Evolutionary conservation across 2,113 vertebrate genomes (phyloP).

Genomic region (Platysternon megacephalum): DNA sequence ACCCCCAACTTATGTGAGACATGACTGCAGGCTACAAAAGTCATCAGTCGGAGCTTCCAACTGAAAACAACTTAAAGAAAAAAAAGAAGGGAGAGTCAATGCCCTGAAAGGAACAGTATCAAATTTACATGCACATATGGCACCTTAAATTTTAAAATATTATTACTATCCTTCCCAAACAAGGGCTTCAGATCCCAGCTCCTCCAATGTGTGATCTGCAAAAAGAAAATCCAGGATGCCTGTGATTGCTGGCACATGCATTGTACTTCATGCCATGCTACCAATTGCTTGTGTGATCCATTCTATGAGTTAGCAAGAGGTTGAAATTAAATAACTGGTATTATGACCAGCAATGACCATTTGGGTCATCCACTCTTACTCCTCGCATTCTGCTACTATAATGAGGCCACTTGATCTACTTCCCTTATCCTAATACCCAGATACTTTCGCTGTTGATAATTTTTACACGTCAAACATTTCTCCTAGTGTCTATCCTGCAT

Average conservation of each 20-base stretch:
- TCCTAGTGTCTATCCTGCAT: not conserved
- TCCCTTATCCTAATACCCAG: constrained; percentile 11
- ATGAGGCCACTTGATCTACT: not conserved
- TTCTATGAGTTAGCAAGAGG: not conserved
- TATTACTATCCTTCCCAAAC: not conserved
- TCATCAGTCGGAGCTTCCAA: not conserved
- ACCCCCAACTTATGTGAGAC: not conserved
- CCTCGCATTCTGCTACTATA: not conserved
- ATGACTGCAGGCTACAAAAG: not conserved
- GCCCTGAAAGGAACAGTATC: not conserved
- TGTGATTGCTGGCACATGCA: not conserved
- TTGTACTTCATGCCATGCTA: not conserved
- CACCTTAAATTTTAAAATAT: not conserved
- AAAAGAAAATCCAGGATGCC: not conserved
- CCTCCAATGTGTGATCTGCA: constrained; percentile 4
- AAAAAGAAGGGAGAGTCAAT: not conserved
- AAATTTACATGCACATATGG: not conserved
- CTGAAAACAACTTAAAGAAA: not conserved
- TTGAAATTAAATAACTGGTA: not conserved
- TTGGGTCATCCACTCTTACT: not conserved
- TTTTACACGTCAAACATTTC: constrained; percentile 16
- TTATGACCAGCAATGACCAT: not conserved
- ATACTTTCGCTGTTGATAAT: constrained; percentile 14
- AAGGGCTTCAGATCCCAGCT: not conserved
- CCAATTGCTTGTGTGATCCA: not conserved